phyloP scores from a whole-genome alignment of 1,140 invertebrate species.

The Lanistes nyassanus region DNA sequence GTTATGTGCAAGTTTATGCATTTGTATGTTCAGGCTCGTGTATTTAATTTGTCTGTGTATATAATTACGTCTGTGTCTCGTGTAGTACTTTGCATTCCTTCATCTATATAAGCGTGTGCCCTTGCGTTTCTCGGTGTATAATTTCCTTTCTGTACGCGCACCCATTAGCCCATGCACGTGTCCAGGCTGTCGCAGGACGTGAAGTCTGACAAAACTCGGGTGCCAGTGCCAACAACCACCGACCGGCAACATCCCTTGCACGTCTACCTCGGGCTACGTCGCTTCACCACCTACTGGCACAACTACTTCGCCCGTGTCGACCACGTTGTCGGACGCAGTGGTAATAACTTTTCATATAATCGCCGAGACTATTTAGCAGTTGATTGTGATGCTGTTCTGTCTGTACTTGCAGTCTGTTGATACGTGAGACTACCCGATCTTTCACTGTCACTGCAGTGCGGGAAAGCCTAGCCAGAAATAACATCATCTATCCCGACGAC shows the following conservation, averaged over 20 bases:
- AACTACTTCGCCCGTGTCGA: constrained; percentile 19
- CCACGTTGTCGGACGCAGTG: constrained; percentile 1
- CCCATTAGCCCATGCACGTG: too few species aligned
- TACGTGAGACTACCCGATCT: too few species aligned
- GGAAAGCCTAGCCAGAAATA: constrained; percentile 6
- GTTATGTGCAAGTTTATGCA: background rate
- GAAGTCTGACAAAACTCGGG: background rate
- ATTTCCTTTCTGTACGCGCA: too few species aligned
- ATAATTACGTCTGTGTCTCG: background rate
- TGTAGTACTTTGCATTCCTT: too few species aligned
- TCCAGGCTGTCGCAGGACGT: constrained; percentile 5
- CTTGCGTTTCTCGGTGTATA: too few species aligned
- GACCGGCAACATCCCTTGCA: constrained; percentile 13
- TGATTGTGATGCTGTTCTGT: background rate
- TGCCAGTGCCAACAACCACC: background rate
- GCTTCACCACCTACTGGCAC: constrained; percentile 22
- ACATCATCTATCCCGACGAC: constrained; percentile 13
- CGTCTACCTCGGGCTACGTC: constrained; percentile 13
- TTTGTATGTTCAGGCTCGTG: constrained; percentile 3
- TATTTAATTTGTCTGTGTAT: background rate
- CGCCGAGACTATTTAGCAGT: too few species aligned
- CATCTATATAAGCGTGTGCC: too few species aligned
- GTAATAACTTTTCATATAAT: background rate
- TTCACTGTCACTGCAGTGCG: constrained; percentile 13
- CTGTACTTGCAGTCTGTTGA: background rate